Conservation (phyloP, 2,888 invertebrate genomes). For the Spodoptera exigua region DNA sequence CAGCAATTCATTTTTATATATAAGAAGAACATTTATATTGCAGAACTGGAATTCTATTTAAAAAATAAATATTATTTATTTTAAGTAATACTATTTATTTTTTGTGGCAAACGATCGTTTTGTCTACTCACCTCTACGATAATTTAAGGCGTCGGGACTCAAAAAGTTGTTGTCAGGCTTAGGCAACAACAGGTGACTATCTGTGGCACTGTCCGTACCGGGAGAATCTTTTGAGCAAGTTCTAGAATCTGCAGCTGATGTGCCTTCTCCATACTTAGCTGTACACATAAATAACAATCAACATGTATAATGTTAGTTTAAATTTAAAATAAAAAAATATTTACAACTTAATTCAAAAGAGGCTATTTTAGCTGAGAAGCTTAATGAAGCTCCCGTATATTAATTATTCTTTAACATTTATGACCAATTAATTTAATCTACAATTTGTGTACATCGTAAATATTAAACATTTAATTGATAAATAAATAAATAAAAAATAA, state of each 20-base stretch:
- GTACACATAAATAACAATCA: constrained; percentile 63
- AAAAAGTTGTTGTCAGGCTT: constrained; percentile 94
- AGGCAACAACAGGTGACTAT: constrained; percentile 95
- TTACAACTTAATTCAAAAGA: neutral
- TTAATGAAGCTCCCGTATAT: no score
- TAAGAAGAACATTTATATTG: no score
- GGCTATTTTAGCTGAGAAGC: no score
- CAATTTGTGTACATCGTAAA: constrained; percentile 8
- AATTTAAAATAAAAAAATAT: neutral
- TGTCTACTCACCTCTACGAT: constrained; percentile 72
- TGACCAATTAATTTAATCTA: constrained; percentile 8
- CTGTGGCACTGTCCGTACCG: constrained; percentile 90
- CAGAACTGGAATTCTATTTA: no score
- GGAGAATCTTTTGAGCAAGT: constrained; percentile 91
- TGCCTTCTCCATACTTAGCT: constrained; percentile 78
- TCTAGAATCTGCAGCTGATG: constrained; percentile 88
- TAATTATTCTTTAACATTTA: no score
- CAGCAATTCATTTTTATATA: no score
- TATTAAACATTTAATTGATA: constrained; percentile 1
- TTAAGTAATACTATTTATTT: no score
- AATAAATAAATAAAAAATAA: constrained; percentile 18
- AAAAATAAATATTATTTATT: no score
- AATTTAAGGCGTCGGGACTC: constrained; percentile 92
- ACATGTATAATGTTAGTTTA: neutral
- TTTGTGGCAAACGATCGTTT: no score